Evolutionary conservation across 2,797 vertebrate genomes (phyloP).

Genomic region (Peromyscus nudipes): DNA sequence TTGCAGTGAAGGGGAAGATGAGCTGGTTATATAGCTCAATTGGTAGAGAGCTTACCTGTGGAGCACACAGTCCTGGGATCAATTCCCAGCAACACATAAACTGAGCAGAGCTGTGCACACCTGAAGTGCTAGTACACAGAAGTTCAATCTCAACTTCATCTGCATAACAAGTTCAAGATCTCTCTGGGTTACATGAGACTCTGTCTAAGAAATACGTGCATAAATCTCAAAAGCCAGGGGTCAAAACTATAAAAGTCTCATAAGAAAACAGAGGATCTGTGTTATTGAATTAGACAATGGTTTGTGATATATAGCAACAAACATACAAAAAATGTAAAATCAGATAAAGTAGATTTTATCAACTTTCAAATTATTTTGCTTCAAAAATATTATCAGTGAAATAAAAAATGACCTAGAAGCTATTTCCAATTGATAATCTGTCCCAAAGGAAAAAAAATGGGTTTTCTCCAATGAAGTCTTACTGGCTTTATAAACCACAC

Average conservation of each 20-base stretch:
- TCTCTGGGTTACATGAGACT: background rate
- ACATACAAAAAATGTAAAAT: background rate
- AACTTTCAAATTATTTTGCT: background rate
- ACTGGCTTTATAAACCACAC: background rate
- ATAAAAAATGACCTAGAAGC: background rate
- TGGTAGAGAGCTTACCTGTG: background rate
- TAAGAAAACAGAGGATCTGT: background rate
- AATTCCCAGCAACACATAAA: background rate
- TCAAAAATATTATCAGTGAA: background rate
- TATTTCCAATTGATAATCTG: background rate
- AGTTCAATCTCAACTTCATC: background rate
- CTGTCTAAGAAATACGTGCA: background rate
- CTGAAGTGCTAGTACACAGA: background rate
- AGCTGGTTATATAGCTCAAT: background rate
- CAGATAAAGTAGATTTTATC: background rate
- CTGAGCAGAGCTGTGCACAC: background rate
- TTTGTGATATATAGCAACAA: constrained; percentile 20
- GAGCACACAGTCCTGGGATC: background rate
- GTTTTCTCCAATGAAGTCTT: background rate
- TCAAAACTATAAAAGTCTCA: background rate
- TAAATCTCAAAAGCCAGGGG: background rate
- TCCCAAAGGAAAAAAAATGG: background rate
- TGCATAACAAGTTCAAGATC: background rate
- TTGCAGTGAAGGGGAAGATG: background rate
- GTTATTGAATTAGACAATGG: background rate